Evolutionary conservation across 2,888 invertebrate genomes (phyloP).

Genomic region (Oxystoma pomonae): DNA sequence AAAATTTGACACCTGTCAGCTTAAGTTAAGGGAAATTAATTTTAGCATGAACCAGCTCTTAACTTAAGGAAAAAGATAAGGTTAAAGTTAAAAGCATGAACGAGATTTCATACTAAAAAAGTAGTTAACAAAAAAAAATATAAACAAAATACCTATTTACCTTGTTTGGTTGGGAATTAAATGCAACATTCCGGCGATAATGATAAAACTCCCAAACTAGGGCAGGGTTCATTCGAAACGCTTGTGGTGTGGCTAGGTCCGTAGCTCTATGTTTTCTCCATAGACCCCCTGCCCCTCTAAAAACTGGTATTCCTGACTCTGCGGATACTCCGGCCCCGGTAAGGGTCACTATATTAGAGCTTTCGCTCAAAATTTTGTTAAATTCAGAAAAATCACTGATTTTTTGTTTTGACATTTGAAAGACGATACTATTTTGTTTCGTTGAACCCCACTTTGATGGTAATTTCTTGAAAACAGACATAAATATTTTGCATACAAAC

Average conservation of each 20-base stretch:
- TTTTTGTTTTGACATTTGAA: constrained; percentile 29
- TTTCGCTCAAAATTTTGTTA: constrained; percentile 54
- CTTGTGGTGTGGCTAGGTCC: constrained; percentile 64
- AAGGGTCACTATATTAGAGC: constrained; percentile 64
- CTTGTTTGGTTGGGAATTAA: constrained; percentile 65
- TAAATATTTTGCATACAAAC: no score
- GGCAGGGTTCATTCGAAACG: constrained; percentile 68
- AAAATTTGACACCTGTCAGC: no score
- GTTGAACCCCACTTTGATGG: no score
- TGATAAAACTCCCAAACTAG: constrained; percentile 91
- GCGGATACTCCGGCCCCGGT: constrained; percentile 97
- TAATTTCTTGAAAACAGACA: no score
- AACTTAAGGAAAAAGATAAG: no score
- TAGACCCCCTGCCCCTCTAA: constrained; percentile 74
- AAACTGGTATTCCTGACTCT: constrained; percentile 88
- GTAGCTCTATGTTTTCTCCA: constrained; percentile 75
- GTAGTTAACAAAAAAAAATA: no score
- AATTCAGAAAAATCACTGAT: constrained; percentile 45
- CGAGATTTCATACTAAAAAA: no score
- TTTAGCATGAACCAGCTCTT: no score
- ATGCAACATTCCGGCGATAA: constrained; percentile 74
- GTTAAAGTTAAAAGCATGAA: no score
- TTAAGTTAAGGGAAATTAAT: no score
- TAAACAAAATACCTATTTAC: constrained; percentile 52
- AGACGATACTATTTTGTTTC: not conserved